A percentile compares a stretch with the other conserved stretches of the same genome.
Conservation (phyloP, 2,888 invertebrate genomes). For the Synergus itoensis region DNA sequence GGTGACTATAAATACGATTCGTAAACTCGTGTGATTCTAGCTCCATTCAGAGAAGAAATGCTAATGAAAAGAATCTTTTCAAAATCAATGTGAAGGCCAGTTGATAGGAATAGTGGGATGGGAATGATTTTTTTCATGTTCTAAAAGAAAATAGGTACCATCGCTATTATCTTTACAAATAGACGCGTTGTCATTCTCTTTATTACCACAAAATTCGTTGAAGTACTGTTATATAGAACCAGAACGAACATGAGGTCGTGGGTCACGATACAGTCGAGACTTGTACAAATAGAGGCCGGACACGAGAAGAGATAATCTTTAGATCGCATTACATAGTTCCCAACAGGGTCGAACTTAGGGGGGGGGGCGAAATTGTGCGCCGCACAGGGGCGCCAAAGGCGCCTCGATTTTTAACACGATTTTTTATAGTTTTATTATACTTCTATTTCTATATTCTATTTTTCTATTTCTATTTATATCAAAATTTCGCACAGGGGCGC, state of each 20-base stretch:
- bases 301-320: constrained; percentile 5
- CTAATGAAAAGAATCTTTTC: neutral
- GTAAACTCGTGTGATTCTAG: neutral
- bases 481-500: too few species aligned
- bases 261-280: constrained; percentile 32
- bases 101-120: neutral
- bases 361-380: too few species aligned
- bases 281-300: constrained; percentile 13
- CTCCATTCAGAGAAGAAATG: neutral
- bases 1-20: neutral
- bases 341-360: too few species aligned
- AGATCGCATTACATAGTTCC: constrained; percentile 31
- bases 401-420: too few species aligned
- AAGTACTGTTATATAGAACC: constrained; percentile 42
- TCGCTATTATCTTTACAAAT: neutral
- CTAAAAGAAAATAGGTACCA: neutral
- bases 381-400: too few species aligned
- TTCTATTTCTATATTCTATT: too few species aligned
- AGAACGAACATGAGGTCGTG: constrained; percentile 20
- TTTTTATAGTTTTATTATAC: too few species aligned
- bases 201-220: constrained; percentile 42
- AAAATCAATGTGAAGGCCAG: constrained; percentile 27
- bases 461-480: too few species aligned
- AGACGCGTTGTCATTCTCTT: constrained; percentile 12
- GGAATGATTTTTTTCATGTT: neutral